Percentiles rank a stretch among this genome's conserved stretches.
Evolutionary conservation across 1,140 invertebrate species (phyloP).

Genomic region (Potamilus streckersoni): DNA sequence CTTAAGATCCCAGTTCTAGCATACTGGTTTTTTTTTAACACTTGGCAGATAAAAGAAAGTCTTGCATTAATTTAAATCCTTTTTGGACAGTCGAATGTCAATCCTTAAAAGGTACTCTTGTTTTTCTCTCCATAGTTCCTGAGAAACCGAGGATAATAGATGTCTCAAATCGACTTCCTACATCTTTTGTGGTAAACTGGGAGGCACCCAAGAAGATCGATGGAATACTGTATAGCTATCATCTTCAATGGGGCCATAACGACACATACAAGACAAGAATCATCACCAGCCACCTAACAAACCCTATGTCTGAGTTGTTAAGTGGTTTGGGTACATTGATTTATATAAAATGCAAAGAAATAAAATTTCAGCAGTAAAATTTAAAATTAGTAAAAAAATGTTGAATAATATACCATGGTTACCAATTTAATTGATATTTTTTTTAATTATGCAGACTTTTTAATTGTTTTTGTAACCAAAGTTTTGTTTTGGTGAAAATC

Average conservation of each 20-base stretch:
- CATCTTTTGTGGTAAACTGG: constrained; percentile 52
- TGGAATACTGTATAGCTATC: constrained; percentile 44
- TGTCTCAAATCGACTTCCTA: constrained; percentile 32
- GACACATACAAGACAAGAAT: constrained; percentile 35
- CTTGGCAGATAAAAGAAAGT: too few relatives aligned
- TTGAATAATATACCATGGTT: too few relatives aligned
- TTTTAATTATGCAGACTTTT: not conserved
- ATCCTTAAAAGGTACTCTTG: too few relatives aligned
- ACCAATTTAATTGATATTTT: too few relatives aligned
- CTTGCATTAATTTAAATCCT: too few relatives aligned
- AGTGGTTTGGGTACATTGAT: constrained; percentile 37
- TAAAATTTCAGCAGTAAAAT: too few relatives aligned
- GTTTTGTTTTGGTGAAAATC: too few relatives aligned
- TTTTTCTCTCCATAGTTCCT: constrained; percentile 37
- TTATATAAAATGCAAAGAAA: not conserved
- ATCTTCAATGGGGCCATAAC: constrained; percentile 45
- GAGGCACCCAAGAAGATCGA: constrained; percentile 44
- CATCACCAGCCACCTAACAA: constrained; percentile 44
- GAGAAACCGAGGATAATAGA: constrained; percentile 50
- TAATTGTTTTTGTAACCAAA: not conserved
- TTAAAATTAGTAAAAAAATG: too few relatives aligned
- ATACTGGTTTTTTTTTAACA: too few relatives aligned
- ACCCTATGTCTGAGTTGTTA: constrained; percentile 48
- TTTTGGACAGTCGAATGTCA: too few relatives aligned
- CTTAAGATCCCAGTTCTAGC: too few relatives aligned